Conservation (phyloP, 2,888 invertebrate genomes). For the Stictocephala bisonia region DNA sequence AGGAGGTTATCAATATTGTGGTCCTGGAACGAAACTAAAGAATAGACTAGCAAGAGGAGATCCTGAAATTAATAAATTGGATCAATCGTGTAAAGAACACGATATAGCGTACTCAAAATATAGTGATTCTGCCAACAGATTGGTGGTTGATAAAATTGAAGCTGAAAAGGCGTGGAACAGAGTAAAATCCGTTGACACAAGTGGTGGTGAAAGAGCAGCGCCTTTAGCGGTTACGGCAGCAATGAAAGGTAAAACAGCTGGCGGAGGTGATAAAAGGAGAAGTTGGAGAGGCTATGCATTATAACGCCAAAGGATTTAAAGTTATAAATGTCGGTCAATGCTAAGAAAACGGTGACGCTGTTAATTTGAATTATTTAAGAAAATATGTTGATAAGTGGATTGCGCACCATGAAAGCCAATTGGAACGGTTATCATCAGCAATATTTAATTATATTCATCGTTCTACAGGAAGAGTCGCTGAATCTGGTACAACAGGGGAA, state of each 20-base stretch:
- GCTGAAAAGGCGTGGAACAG: constrained; percentile 48
- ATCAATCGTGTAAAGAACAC: constrained; percentile 51
- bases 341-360: too few species aligned
- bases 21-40: constrained; percentile 48
- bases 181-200: constrained; percentile 43
- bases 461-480: too few species aligned
- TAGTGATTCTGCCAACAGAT: constrained; percentile 26
- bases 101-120: constrained; percentile 49
- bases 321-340: too few species aligned
- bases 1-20: constrained; percentile 49
- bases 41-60: constrained; percentile 38
- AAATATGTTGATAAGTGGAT: too few species aligned
- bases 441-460: too few species aligned
- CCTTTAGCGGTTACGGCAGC: constrained; percentile 49
- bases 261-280: constrained; percentile 12
- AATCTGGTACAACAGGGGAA: too few species aligned
- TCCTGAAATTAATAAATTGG: constrained; percentile 48
- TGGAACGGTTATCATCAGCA: too few species aligned
- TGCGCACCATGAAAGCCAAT: too few species aligned
- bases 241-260: constrained; percentile 50
- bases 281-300: too few species aligned
- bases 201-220: constrained; percentile 47
- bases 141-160: constrained; percentile 46
- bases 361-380: too few species aligned
- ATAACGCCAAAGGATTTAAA: too few species aligned